These are phyloP conservation scores for Capromys pilorides DNA, from an alignment of 2,797 vertebrate genomes.

Conservation along the genomic window DNA sequence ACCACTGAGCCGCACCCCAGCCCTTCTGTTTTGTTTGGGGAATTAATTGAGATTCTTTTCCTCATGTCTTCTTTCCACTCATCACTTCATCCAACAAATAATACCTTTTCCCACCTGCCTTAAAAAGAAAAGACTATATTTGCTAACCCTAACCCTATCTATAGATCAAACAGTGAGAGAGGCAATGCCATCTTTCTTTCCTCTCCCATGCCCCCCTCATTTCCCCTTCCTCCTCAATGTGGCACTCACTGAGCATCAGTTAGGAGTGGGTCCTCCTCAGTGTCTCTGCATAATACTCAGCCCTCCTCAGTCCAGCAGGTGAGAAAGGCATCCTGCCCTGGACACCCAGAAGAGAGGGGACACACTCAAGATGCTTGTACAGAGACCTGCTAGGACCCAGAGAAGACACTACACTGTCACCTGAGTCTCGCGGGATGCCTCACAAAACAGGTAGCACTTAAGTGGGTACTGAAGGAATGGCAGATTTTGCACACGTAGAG, in stretches of 20 bases:
- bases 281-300: neutral
- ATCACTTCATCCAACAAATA: neutral
- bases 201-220: neutral
- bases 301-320: too few species aligned
- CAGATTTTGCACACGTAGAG: neutral
- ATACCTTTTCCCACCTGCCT: neutral
- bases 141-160: neutral
- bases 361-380: neutral
- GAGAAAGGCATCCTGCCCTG: neutral
- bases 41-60: neutral
- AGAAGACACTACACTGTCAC: too few species aligned
- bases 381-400: neutral
- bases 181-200: neutral
- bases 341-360: neutral
- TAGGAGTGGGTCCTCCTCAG: neutral
- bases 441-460: neutral
- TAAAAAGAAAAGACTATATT: neutral
- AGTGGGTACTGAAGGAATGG: neutral
- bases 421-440: neutral
- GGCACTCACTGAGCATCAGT: neutral
- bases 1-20: neutral
- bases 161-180: neutral
- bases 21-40: too few species aligned
- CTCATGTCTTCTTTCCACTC: neutral
- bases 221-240: neutral